Evolutionary conservation across 2,797 vertebrate species (phyloP).

Genomic region (Sarcoramphus papa): DNA sequence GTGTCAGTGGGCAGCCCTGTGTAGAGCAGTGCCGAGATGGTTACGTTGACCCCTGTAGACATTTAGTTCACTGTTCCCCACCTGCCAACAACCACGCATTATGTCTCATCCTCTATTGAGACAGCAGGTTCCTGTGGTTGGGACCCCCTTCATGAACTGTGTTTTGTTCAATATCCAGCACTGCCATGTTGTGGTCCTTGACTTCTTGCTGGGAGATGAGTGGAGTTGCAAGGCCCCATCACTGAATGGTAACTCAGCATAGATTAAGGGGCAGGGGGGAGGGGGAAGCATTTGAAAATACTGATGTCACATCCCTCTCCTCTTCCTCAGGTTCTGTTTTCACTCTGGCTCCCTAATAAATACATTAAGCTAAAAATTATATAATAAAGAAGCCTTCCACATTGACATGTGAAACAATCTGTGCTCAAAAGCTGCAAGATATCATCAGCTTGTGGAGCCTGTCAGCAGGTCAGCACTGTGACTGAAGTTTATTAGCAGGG

Average conservation of each 20-base stretch:
- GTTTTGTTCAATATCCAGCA: background rate
- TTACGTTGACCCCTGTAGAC: background rate
- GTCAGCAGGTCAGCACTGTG: conserved; percentile 33
- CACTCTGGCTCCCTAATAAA: background rate
- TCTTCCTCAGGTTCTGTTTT: background rate
- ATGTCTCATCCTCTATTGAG: background rate
- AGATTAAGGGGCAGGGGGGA: background rate
- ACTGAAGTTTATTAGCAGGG: conserved; percentile 24
- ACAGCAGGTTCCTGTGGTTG: background rate
- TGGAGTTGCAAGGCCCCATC: background rate
- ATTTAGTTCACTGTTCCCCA: background rate
- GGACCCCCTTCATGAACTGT: background rate
- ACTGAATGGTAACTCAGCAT: background rate
- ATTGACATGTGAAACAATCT: background rate
- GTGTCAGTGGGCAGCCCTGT: background rate
- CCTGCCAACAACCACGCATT: background rate
- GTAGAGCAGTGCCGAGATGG: background rate
- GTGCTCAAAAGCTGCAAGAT: background rate
- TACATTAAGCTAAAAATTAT: background rate
- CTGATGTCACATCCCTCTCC: background rate
- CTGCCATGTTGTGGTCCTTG: background rate
- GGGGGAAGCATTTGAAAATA: background rate
- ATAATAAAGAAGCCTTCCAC: background rate
- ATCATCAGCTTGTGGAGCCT: background rate
- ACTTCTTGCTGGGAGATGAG: background rate